Conservation (phyloP, 2,797 vertebrate species). For the Apogon talboti region DNA sequence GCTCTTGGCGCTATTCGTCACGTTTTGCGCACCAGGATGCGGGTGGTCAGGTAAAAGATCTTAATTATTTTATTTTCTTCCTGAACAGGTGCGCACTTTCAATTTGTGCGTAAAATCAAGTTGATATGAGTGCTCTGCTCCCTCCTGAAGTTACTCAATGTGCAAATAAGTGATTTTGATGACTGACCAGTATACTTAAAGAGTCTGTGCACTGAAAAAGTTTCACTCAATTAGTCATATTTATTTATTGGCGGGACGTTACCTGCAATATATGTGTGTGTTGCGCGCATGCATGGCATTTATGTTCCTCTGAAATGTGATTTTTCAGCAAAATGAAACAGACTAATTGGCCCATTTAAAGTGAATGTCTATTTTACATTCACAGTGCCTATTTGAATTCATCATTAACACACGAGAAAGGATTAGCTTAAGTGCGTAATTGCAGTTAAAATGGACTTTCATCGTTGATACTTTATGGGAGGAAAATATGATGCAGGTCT, state of each 20-base stretch:
- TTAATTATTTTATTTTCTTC: slow-evolving; percentile 4
- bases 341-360: background rate
- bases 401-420: slow-evolving; percentile 30
- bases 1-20: slow-evolving; percentile 80
- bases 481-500: slow-evolving; percentile 65
- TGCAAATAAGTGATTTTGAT: no score
- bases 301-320: background rate
- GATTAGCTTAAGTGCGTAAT: slow-evolving; percentile 27
- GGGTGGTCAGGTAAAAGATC: slow-evolving; percentile 79
- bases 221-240: no score
- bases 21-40: slow-evolving; percentile 75
- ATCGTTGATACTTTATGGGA: slow-evolving; percentile 42
- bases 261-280: no score
- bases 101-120: background rate
- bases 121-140: background rate
- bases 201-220: no score
- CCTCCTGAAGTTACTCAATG: background rate
- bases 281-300: no score
- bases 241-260: no score
- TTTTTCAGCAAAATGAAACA: slow-evolving; percentile 5
- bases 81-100: slow-evolving; percentile 43
- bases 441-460: slow-evolving; percentile 21
- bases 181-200: no score
- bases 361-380: background rate
- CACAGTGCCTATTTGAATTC: background rate